Evolutionary conservation across 1,140 invertebrate species (phyloP), one percentile per base, ranked within the genome.

Genomic region (Caenorhabditis brenneri): DNA sequence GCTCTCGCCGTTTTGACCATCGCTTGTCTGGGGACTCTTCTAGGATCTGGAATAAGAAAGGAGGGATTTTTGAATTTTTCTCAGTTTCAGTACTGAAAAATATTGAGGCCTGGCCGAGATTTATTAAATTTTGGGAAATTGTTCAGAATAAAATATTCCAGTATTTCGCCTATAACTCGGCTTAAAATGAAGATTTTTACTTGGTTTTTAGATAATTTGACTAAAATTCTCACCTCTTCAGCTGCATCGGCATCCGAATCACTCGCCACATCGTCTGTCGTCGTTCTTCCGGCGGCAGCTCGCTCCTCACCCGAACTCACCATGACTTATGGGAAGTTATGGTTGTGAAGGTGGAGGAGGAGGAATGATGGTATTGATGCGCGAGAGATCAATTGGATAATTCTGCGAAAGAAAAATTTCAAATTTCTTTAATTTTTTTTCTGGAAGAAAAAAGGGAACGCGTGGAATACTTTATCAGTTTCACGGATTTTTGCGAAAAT

Each of bases 21-120:
- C 97, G 93, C 88, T 97, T 96, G 93, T 97, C 98, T 85, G 97
- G 97, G 92, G 96, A 97, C 93, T 99, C 97, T 92, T 99, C 97
- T 90, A 99, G 92, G 91, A 97, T 96, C 93, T 97, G 95, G 10
- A 55, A 60, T 79, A 84, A 74, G 10, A 51, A 19, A 16, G 48
- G 48, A 9, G n/a, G n/a, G 6, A 51, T 19, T n/a, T 5, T 5
- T 0, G n/a, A 9, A 51, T 6, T 51, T 51, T 46, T 46, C 16
- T 46, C 16, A 12, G 42, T n/a, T n/a, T n/a, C n/a, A n/a, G n/a
- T n/a, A n/a, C n/a, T n/a, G n/a, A n/a, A n/a, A n/a, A n/a, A n/a
- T n/a, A n/a, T n/a, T n/a, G n/a, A n/a, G n/a, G n/a, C n/a, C n/a
- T n/a, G n/a, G n/a, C n/a, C n/a, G n/a, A n/a, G n/a, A n/a, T n/a